Percentiles rank a stretch among this genome's conserved stretches.
These are phyloP conservation scores for Corythucha ciliata DNA, from an alignment of 2,888 invertebrate genomes.

Conservation along the genomic window DNA sequence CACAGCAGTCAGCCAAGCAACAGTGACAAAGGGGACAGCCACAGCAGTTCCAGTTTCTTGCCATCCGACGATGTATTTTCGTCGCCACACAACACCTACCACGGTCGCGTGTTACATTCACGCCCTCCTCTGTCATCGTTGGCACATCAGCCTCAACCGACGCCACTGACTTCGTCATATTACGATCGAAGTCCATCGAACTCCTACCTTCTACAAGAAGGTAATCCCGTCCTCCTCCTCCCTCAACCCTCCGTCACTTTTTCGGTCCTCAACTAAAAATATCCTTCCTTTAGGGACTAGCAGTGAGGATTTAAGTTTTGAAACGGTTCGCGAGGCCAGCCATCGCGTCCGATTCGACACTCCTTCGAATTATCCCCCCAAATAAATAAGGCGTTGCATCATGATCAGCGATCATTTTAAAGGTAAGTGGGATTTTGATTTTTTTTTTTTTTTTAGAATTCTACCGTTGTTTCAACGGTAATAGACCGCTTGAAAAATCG, in stretches of 20 bases:
- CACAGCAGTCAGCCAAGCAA: no score
- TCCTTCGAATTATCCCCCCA: no score
- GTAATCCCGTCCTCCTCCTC: no score
- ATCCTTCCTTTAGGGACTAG: no score
- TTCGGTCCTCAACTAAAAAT: no score
- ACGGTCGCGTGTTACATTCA: conserved; percentile 70
- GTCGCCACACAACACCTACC: conserved; percentile 70
- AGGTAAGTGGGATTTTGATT: no score
- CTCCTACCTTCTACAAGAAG: conserved; percentile 18
- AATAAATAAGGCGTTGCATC: not conserved
- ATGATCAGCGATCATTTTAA: not conserved
- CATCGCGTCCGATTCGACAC: conserved; percentile 26
- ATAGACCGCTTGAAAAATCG: no score
- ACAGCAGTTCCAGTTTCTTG: conserved; percentile 16
- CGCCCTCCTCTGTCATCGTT: conserved; percentile 47
- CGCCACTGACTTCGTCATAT: no score
- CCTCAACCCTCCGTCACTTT: not conserved
- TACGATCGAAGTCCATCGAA: conserved; percentile 13
- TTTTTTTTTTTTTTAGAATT: no score
- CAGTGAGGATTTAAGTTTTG: conserved; percentile 26
- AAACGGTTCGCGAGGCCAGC: conserved; percentile 24
- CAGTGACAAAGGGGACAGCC: conserved; percentile 17
- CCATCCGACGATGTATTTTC: conserved; percentile 29
- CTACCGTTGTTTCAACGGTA: no score
- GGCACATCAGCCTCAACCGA: no score